Evolutionary conservation across 2,888 invertebrate species (phyloP), one percentile per base, ranked within the genome.

Genomic region (Cheilosia grossa): DNA sequence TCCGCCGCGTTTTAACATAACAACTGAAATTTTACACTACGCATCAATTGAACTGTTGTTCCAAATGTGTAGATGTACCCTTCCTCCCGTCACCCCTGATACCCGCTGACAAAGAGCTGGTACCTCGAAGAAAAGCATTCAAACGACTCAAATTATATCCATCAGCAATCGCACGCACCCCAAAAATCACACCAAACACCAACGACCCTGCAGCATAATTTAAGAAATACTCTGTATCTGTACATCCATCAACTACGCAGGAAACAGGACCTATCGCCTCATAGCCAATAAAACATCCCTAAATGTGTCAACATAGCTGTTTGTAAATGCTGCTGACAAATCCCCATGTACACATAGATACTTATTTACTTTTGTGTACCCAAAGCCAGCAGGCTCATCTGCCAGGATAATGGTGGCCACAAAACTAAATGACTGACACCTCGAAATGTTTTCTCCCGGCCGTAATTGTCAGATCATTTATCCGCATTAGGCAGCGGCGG

Each of bases 391-490:
- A 83, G 83, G 58, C 79, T 79, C 83, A 83, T 74, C 83, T 83
- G 79, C 69, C 70, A 83, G 83, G 83, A 81, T 80, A 79, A 77
- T 81, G 81, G 80, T 81, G 80, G 85, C 80, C 85, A 85, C 85
- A 85, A 72, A 85, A 85, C 72, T 61, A 63, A 80, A 83, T 72
- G 81, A 85, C 81, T 85, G 72, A 85, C 85, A 85, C 85, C 85
- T 85, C 85, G 85, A 81, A 85, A 77, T 49, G 67, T 66, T 56
- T 42, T 59, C 59, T 27, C 44, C 74, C 69, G 78, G 73, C 75
- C 90, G 89, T 89, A 90, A 90, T 90, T 90, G 90, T 90, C 90
- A 90, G 89, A 89, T 90, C 90, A 91, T 90, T 90, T 90, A 90
- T 91, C 90, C 91, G 90, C 89, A 91, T 90, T 91, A 90, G 89